These are phyloP conservation scores for Nasonia longicornis DNA, from an alignment of 1,140 invertebrate genomes.

Conservation along the genomic window DNA sequence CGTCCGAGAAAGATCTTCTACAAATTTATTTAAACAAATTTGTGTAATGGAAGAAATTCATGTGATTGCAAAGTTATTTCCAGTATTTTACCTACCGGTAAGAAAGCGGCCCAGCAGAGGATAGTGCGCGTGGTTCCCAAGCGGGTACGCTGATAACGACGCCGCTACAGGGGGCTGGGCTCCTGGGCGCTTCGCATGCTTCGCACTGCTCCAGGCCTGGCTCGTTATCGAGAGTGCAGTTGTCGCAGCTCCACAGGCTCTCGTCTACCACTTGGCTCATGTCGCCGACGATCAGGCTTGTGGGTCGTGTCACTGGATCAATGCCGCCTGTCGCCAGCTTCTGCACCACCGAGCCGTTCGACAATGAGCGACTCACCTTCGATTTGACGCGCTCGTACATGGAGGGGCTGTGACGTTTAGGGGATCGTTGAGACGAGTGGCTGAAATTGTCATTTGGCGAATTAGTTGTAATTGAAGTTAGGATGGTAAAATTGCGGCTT, in stretches of 20 bases:
- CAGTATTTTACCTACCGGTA: constrained; percentile 66
- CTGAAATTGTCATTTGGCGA: not conserved
- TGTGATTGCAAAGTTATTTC: not conserved
- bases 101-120: constrained; percentile 70
- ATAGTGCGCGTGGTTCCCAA: constrained; percentile 67
- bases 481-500: not conserved
- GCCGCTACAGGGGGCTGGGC: constrained; percentile 67
- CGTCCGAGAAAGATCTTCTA: constrained; percentile 75
- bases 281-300: constrained; percentile 63
- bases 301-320: constrained; percentile 59
- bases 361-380: constrained; percentile 71
- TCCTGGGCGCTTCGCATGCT: constrained; percentile 74
- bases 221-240: constrained; percentile 73
- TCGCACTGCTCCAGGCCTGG: constrained; percentile 71
- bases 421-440: constrained; percentile 63
- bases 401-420: constrained; percentile 70
- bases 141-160: constrained; percentile 70
- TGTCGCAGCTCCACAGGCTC: constrained; percentile 72
- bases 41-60: not conserved
- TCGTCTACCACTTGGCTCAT: constrained; percentile 55
- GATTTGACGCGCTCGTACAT: constrained; percentile 74
- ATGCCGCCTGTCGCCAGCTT: constrained; percentile 51
- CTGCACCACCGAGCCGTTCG: constrained; percentile 68
- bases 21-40: constrained; percentile 57
- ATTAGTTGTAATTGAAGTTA: not conserved